A percentile compares a stretch with the other conserved stretches of the same genome.
Conservation (phyloP, 2,797 vertebrate species). For the Anisognathus igniventris region DNA sequence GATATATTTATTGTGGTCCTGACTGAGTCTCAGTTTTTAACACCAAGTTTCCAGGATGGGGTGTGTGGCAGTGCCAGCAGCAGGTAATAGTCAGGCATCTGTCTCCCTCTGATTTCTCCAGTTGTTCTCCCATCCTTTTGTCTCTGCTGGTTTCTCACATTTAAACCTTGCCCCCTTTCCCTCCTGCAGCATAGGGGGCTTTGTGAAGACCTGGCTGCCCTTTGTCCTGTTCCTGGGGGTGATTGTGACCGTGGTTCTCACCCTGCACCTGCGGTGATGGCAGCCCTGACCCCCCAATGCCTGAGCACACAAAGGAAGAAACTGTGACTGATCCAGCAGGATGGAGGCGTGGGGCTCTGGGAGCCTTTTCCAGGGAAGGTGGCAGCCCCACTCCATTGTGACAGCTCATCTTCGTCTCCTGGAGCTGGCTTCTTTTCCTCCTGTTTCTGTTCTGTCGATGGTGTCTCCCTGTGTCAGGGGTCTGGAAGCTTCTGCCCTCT, state of each 20-base stretch:
- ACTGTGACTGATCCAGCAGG: background rate
- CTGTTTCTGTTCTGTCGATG: background rate
- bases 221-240: slow-evolving; percentile 86
- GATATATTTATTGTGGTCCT: background rate
- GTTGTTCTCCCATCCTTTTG: background rate
- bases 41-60: background rate
- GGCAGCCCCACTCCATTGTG: background rate
- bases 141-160: background rate
- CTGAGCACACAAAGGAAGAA: background rate
- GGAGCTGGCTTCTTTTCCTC: slow-evolving; percentile 20
- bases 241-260: slow-evolving; percentile 82
- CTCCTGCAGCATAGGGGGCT: slow-evolving; percentile 82
- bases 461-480: background rate
- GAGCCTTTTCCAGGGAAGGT: background rate
- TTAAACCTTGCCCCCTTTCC: background rate
- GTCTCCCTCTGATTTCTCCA: background rate
- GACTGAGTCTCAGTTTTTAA: background rate
- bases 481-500: background rate
- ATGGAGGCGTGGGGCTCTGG: background rate
- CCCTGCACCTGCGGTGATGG: slow-evolving; percentile 85
- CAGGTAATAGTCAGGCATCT: background rate
- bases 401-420: slow-evolving; percentile 6
- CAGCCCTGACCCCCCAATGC: background rate
- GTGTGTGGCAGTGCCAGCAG: background rate
- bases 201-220: slow-evolving; percentile 96